Evolutionary conservation across 2,113 vertebrate genomes (phyloP).

Genomic region (Polypterus bichir): DNA sequence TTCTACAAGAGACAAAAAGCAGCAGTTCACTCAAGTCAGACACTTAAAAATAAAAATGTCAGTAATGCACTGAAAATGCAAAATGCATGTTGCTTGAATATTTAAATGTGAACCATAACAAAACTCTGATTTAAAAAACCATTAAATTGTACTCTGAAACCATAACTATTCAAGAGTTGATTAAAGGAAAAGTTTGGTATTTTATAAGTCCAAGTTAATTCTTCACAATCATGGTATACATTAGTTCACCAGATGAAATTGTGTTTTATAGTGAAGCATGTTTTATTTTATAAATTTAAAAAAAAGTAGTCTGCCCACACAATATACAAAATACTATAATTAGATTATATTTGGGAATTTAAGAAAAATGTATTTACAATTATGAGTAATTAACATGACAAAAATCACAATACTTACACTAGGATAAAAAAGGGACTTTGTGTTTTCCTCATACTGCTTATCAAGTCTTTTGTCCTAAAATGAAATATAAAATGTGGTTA

Average conservation of each 20-base stretch:
- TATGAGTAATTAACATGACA: not conserved
- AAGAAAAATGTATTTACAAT: not conserved
- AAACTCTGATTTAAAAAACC: not conserved
- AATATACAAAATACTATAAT: no score
- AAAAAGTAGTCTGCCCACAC: no score
- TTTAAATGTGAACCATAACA: not conserved
- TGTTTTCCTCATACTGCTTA: conserved; percentile 78
- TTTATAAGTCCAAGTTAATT: no score
- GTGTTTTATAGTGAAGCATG: no score
- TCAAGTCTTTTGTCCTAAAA: conserved; percentile 87
- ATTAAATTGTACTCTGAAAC: no score
- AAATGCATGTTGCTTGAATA: not conserved
- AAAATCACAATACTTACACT: conserved; percentile 61
- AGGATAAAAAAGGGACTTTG: conserved; percentile 64
- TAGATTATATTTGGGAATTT: not conserved
- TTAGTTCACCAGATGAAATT: no score
- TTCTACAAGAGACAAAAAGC: conserved; percentile 49
- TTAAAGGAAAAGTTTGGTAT: no score
- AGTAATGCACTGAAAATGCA: not conserved
- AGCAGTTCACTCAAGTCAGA: conserved; percentile 1
- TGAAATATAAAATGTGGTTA: not conserved
- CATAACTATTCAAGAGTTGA: no score
- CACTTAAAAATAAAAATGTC: not conserved
- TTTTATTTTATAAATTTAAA: no score
- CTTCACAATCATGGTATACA: no score